phyloP scores from a whole-genome alignment of 2,888 invertebrate genomes.

The Cantharis nigra region DNA sequence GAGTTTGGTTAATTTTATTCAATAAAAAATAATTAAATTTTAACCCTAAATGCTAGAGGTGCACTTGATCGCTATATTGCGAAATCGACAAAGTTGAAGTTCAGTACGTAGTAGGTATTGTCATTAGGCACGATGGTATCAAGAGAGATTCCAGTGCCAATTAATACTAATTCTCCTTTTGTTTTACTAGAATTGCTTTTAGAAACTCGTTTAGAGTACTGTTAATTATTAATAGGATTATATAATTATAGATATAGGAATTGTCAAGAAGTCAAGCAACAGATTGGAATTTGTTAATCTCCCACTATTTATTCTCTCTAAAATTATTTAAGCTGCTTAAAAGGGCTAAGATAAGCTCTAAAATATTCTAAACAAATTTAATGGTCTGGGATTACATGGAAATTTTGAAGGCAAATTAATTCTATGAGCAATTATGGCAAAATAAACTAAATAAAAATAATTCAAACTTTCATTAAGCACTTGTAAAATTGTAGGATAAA shows the following conservation, averaged over 20 bases:
- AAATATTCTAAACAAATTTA: constrained; percentile 4
- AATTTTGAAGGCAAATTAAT: background rate
- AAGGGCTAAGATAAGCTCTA: constrained; percentile 1
- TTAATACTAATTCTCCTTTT: constrained; percentile 20
- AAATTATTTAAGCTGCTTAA: constrained; percentile 19
- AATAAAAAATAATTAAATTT: background rate
- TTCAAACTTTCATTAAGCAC: background rate
- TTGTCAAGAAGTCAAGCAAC: constrained; percentile 10
- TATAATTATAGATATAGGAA: constrained; percentile 8
- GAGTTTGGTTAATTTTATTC: background rate
- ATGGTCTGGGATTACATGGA: constrained; percentile 4
- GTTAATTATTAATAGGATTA: constrained; percentile 20
- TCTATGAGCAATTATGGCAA: background rate
- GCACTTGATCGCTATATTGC: background rate
- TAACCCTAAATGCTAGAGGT: background rate
- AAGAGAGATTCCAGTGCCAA: constrained; percentile 5
- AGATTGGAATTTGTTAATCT: background rate
- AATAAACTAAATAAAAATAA: background rate
- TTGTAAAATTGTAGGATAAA: background rate
- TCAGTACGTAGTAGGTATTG: constrained; percentile 5
- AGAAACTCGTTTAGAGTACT: constrained; percentile 11
- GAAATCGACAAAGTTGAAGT: constrained; percentile 2
- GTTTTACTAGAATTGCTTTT: constrained; percentile 7
- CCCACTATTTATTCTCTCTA: background rate
- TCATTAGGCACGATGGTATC: constrained; percentile 6